Evolutionary conservation across 2,797 vertebrate species (phyloP), one percentile per base, ranked within the genome.

Genomic region (Australoheros facetus): DNA sequence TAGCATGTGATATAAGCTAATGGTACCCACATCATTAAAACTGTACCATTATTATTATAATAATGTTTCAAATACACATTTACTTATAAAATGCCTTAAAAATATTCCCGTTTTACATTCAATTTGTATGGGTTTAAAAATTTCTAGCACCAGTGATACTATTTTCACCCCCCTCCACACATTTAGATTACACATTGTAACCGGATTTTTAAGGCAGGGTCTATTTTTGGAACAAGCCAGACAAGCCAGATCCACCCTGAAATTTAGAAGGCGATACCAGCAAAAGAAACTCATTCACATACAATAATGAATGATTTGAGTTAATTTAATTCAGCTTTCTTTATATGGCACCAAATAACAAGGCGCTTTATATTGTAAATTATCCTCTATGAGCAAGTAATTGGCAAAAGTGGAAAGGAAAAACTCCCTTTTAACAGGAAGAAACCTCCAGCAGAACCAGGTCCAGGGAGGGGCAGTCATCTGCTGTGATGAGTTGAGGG

Each of bases 1-100:
- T 56, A 75, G 12, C 75, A 64, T 55, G 8, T 71, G 26, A 54
- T 21, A 23, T 23, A 19, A 81, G 78, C 12, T 70, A 55, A 77
- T 11, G 14, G 28, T 79, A 13, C 14, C 56, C 30, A 73, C 12
- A 11, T 21, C n/a, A 76, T 69, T 37, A 73, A 58, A 77, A 53
- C 56, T 12, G n/a, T 66, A 28, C 19, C 5, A 56, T 75, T 42
- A 64, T 78, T 51, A 16, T 74, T 37, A 42, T 58, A 3, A 21
- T 12, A 28, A 28, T 66, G 39, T 66, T 23, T 66, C 23, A 48
- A 48, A 28, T 11, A 45, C 16, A n/a, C 19, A 2, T 48, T 28
- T 19, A 66, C 1, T 69, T 0, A 51, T 69, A 66, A 66, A 66
- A 66, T 0, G 9, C 60, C 60, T 17, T 17, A 48, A 66, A 66